A percentile compares a stretch with the other conserved stretches of the same genome.
phyloP scores from a whole-genome alignment of 2,113 vertebrate species.

The Rhegmatorhina hoffmannsi region DNA sequence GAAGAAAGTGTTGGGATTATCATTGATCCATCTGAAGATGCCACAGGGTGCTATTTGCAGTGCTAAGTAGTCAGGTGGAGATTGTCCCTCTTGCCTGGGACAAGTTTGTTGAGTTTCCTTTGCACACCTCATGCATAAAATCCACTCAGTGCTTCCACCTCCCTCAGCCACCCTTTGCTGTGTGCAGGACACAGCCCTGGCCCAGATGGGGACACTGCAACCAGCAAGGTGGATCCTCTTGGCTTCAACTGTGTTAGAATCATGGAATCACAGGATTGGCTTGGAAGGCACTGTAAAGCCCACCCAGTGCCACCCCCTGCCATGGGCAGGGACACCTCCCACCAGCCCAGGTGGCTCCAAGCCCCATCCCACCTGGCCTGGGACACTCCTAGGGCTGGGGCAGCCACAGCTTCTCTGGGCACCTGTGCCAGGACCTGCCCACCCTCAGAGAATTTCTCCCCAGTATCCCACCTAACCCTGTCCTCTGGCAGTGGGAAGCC shows the following conservation, averaged over 20 bases:
- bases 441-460: background rate
- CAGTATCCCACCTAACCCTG: background rate
- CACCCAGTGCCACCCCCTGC: background rate
- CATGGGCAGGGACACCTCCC: background rate
- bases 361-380: background rate
- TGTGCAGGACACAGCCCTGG: background rate
- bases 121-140: background rate
- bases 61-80: background rate
- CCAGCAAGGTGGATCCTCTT: background rate
- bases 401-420: background rate
- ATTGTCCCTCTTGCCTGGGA: background rate
- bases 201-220: accelerated
- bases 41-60: background rate
- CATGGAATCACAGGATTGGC: background rate
- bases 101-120: background rate
- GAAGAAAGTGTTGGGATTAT: background rate
- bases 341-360: background rate
- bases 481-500: background rate
- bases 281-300: background rate
- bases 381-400: background rate
- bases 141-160: background rate
- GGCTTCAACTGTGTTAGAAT: background rate
- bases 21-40: background rate
- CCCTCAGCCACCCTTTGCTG: background rate
- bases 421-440: accelerated